These are phyloP conservation scores for Rotaria macrura DNA, from an alignment of 2,888 invertebrate genomes.

Conservation along the genomic window DNA sequence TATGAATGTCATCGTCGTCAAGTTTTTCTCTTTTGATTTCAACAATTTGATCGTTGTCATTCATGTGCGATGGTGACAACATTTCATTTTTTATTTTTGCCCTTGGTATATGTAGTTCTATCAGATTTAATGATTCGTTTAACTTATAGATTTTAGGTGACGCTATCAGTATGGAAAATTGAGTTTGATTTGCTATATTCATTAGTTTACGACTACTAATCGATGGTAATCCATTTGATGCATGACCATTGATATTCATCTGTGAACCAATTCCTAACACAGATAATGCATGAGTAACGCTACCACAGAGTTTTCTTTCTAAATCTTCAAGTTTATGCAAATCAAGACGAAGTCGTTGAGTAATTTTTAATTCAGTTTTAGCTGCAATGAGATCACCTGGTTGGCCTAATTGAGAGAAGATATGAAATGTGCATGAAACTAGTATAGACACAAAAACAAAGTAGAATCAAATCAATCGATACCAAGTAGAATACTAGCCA, in stretches of 20 bases:
- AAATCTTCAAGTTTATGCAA: background rate
- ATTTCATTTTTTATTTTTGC: background rate
- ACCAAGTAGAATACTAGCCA: background rate
- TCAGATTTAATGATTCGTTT: background rate
- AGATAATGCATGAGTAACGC: background rate
- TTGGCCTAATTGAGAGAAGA: background rate
- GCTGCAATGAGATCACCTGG: background rate
- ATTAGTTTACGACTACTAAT: background rate
- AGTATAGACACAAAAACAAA: too few relatives aligned
- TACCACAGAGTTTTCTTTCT: background rate
- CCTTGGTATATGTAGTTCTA: background rate
- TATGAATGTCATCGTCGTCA: background rate
- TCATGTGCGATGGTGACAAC: background rate
- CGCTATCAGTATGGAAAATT: background rate
- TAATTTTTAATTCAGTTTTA: background rate
- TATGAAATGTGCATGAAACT: background rate
- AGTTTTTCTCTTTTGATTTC: background rate
- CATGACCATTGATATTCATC: background rate
- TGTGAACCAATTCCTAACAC: too few relatives aligned
- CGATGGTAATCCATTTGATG: background rate
- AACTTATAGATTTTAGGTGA: background rate
- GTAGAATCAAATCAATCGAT: background rate
- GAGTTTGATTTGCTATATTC: background rate
- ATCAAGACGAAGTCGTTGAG: background rate
- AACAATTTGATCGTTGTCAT: background rate